Base-by-base conservation (phyloP, 2,888 invertebrate species). In the Thera britannica region DNA sequence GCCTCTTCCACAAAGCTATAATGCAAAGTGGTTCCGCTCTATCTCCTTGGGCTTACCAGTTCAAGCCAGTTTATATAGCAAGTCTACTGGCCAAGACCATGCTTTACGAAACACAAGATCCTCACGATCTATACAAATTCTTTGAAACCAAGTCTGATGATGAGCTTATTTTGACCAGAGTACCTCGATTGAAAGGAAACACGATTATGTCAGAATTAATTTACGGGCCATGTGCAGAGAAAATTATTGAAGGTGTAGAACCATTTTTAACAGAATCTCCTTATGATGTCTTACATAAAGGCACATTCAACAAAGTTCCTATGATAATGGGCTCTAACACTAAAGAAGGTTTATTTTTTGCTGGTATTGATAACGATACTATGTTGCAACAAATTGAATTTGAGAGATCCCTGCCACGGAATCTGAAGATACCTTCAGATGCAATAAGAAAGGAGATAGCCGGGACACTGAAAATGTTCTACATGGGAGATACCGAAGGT, bases 1-100 rank as follows among this genome's bases (percentile, higher is more conserved):
- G 90, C 0, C 75, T 91, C 0, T 93, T 92, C 61, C 89, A 91
- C 55, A 90, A 83, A 78, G 92, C 86, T 1, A 91, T 93, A 11
- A 72, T 85, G 36, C 88, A 92, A 67, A 92, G 92, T 69, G 92
- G 92, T 2, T 92, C 92, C 0, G 83, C 90, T 0, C 62, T 90
- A 1, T 75, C 82, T 0, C 70, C 86, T 0, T 93, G 91, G 90
- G 83, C 85, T 0, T 75, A 82, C n/a, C 91, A 92, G 67, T 88
- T 79, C 60, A 83, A 82, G 38, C 90, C 91, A 0, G 72, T 87
- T 2, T 85, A 81, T 44, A 76, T 86, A 75, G 89, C 91, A 0
- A 87, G 86, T 71, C 77, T 88, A 9, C 70, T 92, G 2, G 86
- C 90, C 0, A 90, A 86, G 75, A 76, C 79, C 2, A 87, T 91